Evolutionary conservation across 1,140 invertebrate species (phyloP).

Genomic region (Episyrphus balteatus): DNA sequence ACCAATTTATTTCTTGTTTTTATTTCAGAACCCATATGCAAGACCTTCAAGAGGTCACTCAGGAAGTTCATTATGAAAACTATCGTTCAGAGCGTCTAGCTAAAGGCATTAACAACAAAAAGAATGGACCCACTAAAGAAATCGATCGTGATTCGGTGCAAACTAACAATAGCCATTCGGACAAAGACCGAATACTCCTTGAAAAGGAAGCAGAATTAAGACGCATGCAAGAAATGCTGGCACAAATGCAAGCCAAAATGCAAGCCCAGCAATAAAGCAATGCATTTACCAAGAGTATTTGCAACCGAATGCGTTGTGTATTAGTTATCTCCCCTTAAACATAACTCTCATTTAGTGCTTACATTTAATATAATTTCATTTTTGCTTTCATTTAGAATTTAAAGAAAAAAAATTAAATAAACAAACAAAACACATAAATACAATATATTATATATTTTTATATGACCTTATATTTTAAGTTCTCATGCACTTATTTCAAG

Average conservation of each 20-base stretch:
- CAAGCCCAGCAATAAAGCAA: constrained; percentile 45
- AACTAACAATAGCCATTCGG: constrained; percentile 39
- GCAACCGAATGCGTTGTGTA: too few relatives aligned
- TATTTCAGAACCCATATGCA: constrained; percentile 82
- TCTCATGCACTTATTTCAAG: too few relatives aligned
- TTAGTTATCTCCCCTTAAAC: too few relatives aligned
- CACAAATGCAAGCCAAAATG: constrained; percentile 89
- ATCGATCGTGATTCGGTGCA: constrained; percentile 19
- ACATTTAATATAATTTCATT: too few relatives aligned
- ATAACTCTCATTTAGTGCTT: too few relatives aligned
- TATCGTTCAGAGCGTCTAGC: constrained; percentile 80
- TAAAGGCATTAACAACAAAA: constrained; percentile 54
- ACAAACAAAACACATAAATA: too few relatives aligned
- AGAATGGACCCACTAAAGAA: constrained; percentile 23
- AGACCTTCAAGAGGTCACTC: constrained; percentile 89
- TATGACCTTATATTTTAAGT: too few relatives aligned
- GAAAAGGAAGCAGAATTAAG: constrained; percentile 84
- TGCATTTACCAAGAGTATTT: not conserved
- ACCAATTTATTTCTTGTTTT: not conserved
- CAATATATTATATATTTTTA: too few relatives aligned
- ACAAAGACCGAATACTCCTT: constrained; percentile 73
- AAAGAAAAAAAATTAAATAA: too few relatives aligned
- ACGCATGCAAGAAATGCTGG: constrained; percentile 90
- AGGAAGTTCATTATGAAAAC: constrained; percentile 95
- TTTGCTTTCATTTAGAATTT: too few relatives aligned